Conservation (phyloP, 2,113 vertebrate genomes). For the Gavia stellata region DNA sequence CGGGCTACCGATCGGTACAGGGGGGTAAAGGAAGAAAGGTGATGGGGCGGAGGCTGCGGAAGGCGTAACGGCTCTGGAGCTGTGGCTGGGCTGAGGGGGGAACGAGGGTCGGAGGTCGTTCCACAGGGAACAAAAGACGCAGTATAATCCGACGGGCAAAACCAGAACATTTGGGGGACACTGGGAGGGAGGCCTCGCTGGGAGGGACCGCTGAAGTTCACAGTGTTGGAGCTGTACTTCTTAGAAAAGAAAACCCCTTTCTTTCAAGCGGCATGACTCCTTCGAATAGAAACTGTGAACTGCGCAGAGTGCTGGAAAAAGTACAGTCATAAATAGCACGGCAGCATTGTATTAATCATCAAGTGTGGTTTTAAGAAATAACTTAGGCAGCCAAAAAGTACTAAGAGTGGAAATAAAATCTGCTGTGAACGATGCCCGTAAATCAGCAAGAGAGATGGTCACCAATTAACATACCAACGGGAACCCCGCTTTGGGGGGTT, state of each 20-base stretch:
- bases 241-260: fast-evolving
- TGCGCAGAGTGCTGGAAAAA: fast-evolving
- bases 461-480: fast-evolving
- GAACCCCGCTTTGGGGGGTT: fast-evolving
- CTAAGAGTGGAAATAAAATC: neutral
- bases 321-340: fast-evolving
- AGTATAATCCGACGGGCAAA: neutral
- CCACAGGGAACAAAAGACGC: neutral
- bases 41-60: neutral
- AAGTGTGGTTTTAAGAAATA: neutral
- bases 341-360: neutral
- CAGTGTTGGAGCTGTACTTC: fast-evolving
- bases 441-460: neutral
- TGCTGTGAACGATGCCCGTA: fast-evolving
- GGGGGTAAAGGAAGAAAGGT: neutral
- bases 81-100: neutral
- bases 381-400: neutral
- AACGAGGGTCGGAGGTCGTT: neutral
- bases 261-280: fast-evolving
- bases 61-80: too few relatives aligned
- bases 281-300: fast-evolving
- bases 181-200: neutral
- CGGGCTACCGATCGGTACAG: neutral
- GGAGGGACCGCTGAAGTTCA: too few relatives aligned
- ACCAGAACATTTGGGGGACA: fast-evolving